Evolutionary conservation across 2,888 invertebrate genomes (phyloP).

Genomic region (Piscicola geometra): DNA sequence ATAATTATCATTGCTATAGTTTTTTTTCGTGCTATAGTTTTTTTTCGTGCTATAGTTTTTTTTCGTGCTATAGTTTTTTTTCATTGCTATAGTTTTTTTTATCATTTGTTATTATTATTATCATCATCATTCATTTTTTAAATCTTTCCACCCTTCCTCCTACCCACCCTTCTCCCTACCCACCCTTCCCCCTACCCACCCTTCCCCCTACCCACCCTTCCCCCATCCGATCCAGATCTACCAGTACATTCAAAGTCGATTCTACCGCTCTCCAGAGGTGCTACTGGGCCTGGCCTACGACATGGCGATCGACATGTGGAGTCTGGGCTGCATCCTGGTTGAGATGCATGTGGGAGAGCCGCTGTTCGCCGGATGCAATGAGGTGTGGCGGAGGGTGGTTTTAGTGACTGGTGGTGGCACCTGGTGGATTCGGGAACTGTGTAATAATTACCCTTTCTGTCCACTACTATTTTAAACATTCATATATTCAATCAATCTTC

Average conservation of each 20-base stretch:
- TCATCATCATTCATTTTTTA: too few relatives aligned
- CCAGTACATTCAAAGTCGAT: slow-evolving; percentile 97
- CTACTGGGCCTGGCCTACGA: slow-evolving; percentile 96
- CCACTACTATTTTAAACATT: neutral
- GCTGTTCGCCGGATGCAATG: slow-evolving; percentile 95
- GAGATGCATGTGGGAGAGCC: slow-evolving; percentile 99
- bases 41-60: too few relatives aligned
- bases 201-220: neutral
- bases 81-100: too few relatives aligned
- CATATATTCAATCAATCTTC: neutral
- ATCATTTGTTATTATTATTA: too few relatives aligned
- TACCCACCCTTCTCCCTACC: too few relatives aligned
- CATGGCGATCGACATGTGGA: slow-evolving; percentile 99
- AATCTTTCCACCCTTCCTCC: too few relatives aligned
- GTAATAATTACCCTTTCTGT: neutral
- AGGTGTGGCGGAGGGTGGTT: too few relatives aligned
- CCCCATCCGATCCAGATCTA: slow-evolving; percentile 65
- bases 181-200: neutral
- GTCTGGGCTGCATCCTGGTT: slow-evolving; percentile 95
- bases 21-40: too few relatives aligned
- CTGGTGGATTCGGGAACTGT: neutral
- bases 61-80: too few relatives aligned
- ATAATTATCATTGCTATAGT: too few relatives aligned
- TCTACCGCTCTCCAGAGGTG: slow-evolving; percentile 82
- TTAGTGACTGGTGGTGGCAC: neutral